Evolutionary conservation across 2,113 vertebrate genomes (phyloP).

Genomic region (Rattus norvegicus): DNA sequence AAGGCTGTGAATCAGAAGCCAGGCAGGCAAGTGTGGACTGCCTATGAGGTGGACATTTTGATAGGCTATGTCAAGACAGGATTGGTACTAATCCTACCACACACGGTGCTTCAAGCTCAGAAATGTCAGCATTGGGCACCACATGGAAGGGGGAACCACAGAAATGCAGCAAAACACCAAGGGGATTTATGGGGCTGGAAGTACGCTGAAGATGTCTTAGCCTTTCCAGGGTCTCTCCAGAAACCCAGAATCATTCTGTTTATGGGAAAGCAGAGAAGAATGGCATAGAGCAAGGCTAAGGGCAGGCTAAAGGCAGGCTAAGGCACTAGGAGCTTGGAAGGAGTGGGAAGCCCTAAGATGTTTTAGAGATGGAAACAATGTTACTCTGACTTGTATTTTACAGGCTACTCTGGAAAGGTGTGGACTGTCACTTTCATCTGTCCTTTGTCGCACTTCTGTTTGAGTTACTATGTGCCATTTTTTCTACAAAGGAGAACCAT

Average conservation of each 20-base stretch:
- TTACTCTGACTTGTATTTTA: neutral
- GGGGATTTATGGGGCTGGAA: neutral
- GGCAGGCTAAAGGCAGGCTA: neutral
- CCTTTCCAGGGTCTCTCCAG: neutral
- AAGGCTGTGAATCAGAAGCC: neutral
- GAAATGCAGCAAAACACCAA: neutral
- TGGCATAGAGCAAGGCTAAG: neutral
- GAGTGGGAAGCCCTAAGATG: neutral
- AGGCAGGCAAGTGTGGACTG: neutral
- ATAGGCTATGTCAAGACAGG: neutral
- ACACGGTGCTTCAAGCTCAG: neutral
- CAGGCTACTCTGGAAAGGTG: neutral
- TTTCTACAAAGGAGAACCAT: neutral
- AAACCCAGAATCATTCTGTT: neutral
- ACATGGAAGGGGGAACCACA: accelerated
- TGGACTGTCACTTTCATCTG: neutral
- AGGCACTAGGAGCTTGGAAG: neutral
- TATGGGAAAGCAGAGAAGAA: neutral
- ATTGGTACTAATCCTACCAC: too few species aligned
- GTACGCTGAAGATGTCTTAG: neutral
- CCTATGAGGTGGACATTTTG: neutral
- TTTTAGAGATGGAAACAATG: neutral
- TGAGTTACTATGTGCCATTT: neutral
- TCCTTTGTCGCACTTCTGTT: neutral
- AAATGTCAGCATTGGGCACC: neutral